These are phyloP conservation scores for Merluccius polli DNA, from an alignment of 2,797 vertebrate species.

Conservation along the genomic window DNA sequence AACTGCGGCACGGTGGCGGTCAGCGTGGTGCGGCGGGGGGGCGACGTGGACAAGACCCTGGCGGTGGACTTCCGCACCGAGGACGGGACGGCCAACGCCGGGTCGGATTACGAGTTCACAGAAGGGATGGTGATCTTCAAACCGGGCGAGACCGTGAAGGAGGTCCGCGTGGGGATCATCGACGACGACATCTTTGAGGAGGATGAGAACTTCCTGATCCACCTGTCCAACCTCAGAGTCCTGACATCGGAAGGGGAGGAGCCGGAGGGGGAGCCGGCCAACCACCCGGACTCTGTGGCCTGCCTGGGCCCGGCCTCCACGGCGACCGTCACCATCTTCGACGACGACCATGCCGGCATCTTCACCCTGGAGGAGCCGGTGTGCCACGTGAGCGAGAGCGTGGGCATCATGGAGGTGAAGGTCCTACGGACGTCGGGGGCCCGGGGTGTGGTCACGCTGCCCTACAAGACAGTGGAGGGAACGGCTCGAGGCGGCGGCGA, in stretches of 20 bases:
- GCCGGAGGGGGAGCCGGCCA: slow-evolving; percentile 75
- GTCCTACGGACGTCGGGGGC: slow-evolving; percentile 95
- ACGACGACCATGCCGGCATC: slow-evolving; percentile 97
- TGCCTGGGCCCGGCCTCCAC: slow-evolving; percentile 83
- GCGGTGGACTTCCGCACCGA: slow-evolving; percentile 95
- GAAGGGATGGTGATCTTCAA: slow-evolving; percentile 95
- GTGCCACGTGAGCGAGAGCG: slow-evolving; percentile 91
- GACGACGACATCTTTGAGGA: slow-evolving; percentile 99
- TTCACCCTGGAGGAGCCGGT: slow-evolving; percentile 96
- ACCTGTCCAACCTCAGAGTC: slow-evolving; percentile 87
- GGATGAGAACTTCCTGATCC: slow-evolving; percentile 97
- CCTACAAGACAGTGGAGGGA: slow-evolving; percentile 95
- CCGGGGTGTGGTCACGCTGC: slow-evolving; percentile 90
- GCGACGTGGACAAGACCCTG: slow-evolving; percentile 84
- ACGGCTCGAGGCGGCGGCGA: slow-evolving; percentile 90
- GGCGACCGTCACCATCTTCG: slow-evolving; percentile 95
- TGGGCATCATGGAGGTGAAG: slow-evolving; percentile 96
- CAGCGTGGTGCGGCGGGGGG: slow-evolving; percentile 87
- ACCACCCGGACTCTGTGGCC: slow-evolving; percentile 79
- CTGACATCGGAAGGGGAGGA: slow-evolving; percentile 76
- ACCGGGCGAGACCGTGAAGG: slow-evolving; percentile 89
- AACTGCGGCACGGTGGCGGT: slow-evolving; percentile 96
- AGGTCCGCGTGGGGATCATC: slow-evolving; percentile 94
- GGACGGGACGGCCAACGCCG: slow-evolving; percentile 95
- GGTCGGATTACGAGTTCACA: slow-evolving; percentile 98